Evolutionary conservation across 2,888 invertebrate species (phyloP).

Genomic region (Saturnia pavonia): DNA sequence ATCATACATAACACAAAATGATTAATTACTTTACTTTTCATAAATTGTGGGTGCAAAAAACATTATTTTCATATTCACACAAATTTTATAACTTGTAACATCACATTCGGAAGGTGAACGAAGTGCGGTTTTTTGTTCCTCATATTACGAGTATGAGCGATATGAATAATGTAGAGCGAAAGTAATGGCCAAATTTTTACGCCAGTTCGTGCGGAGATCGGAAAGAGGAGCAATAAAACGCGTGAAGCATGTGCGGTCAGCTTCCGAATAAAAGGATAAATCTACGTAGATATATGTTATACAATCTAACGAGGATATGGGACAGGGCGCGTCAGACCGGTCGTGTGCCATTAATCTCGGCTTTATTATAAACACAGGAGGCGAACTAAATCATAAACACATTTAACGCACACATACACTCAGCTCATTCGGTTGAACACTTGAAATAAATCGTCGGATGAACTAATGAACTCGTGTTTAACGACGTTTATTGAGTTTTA

Average conservation of each 20-base stretch:
- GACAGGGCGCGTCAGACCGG: conserved; percentile 53
- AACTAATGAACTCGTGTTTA: conserved; percentile 32
- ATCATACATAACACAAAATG: not conserved
- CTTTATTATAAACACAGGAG: conserved; percentile 75
- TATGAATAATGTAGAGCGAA: conserved; percentile 43
- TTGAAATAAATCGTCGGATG: conserved; percentile 49
- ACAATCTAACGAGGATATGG: conserved; percentile 67
- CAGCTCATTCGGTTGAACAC: conserved; percentile 40
- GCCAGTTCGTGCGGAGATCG: conserved; percentile 47
- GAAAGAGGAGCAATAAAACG: conserved; percentile 65
- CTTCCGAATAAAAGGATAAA: conserved; percentile 64
- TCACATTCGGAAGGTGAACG: not conserved
- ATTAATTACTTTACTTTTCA: not conserved
- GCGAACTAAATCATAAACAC: conserved; percentile 72
- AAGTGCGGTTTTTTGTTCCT: conserved; percentile 14
- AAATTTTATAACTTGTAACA: conserved; percentile 6
- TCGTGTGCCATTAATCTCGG: conserved; percentile 66
- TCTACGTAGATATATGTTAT: conserved; percentile 42
- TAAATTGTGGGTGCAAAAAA: not conserved
- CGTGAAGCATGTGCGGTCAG: conserved; percentile 58
- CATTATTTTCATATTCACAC: not conserved
- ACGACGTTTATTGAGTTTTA: not conserved
- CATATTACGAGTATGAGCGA: conserved; percentile 25
- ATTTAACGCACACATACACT: conserved; percentile 51
- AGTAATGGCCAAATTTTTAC: conserved; percentile 47